Evolutionary conservation across 1,140 invertebrate genomes (phyloP).

Genomic region (Onthophagus taurus): DNA sequence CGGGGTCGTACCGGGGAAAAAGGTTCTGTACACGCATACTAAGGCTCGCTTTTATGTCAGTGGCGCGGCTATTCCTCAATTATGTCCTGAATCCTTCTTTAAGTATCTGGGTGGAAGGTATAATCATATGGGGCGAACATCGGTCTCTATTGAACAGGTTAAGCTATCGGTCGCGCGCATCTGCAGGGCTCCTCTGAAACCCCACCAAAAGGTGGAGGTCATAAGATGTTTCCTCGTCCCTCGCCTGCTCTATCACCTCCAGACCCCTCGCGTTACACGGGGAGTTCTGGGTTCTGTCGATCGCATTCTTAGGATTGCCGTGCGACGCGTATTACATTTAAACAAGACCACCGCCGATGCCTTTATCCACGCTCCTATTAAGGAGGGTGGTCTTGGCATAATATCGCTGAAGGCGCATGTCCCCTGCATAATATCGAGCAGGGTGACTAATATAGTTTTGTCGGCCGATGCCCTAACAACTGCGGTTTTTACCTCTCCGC

Average conservation of each 20-base stretch:
- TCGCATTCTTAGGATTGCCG: constrained; percentile 10
- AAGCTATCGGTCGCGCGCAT: constrained; percentile 5
- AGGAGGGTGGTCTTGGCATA: background rate
- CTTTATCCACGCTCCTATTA: background rate
- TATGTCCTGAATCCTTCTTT: background rate
- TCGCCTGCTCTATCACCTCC: constrained; percentile 1
- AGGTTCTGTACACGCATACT: background rate
- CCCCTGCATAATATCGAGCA: background rate
- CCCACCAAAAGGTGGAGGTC: constrained; percentile 17
- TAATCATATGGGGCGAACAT: background rate
- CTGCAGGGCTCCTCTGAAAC: constrained; percentile 14
- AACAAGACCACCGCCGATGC: constrained; percentile 6
- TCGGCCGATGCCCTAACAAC: background rate
- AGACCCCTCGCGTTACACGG: constrained; percentile 5
- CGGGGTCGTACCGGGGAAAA: background rate
- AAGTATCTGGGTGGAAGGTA: background rate
- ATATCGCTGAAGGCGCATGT: background rate
- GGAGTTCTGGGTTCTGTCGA: constrained; percentile 10
- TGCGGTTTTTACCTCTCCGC: background rate
- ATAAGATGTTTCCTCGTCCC: constrained; percentile 14
- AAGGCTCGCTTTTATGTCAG: background rate
- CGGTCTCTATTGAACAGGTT: background rate
- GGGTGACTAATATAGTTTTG: background rate
- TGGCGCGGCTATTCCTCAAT: background rate
- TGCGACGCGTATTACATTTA: constrained; percentile 11